Evolutionary conservation across 2,888 invertebrate species (phyloP).

Genomic region (Meiosimyza decipiens): DNA sequence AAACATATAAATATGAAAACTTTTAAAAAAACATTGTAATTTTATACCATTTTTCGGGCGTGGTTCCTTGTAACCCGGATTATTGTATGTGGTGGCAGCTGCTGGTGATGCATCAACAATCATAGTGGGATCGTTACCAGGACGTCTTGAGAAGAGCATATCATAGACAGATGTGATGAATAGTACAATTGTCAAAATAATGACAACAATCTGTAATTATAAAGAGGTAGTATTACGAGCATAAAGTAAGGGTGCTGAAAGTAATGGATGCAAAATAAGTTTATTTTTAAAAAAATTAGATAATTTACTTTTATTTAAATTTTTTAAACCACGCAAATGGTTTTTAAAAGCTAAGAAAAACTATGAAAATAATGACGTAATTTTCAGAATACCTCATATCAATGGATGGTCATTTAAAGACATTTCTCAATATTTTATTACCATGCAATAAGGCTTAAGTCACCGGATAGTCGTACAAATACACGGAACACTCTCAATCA

Average conservation of each 20-base stretch:
- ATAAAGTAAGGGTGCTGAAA: too few species aligned
- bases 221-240: too few species aligned
- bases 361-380: not conserved
- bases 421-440: too few species aligned
- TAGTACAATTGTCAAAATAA: constrained; percentile 78
- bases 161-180: constrained; percentile 85
- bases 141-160: constrained; percentile 79
- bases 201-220: constrained; percentile 78
- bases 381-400: too few species aligned
- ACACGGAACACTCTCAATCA: too few species aligned
- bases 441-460: too few species aligned
- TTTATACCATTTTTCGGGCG: constrained; percentile 67
- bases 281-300: too few species aligned
- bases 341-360: not conserved
- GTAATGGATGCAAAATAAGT: too few species aligned
- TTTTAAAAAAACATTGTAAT: not conserved
- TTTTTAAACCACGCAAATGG: too few species aligned
- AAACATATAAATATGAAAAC: not conserved
- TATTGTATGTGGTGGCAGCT: constrained; percentile 82
- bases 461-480: too few species aligned
- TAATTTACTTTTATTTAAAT: too few species aligned
- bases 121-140: constrained; percentile 84
- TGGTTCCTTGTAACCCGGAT: constrained; percentile 86
- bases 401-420: too few species aligned
- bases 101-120: constrained; percentile 68